Conservation (phyloP, 2,888 invertebrate genomes). For the Acrocera orbiculus region DNA sequence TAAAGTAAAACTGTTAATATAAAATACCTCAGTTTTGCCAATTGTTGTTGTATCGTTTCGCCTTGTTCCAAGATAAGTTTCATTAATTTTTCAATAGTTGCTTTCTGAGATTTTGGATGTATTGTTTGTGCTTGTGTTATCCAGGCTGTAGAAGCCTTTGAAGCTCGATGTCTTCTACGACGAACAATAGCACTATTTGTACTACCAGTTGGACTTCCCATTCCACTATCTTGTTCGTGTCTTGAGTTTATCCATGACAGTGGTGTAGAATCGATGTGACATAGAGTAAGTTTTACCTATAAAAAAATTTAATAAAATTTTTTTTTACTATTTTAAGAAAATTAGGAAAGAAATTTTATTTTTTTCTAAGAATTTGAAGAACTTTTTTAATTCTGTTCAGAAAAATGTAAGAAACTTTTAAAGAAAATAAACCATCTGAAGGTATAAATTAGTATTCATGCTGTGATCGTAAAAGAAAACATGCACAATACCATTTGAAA, state of each 20-base stretch:
- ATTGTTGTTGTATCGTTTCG: constrained; percentile 35
- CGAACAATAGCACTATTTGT: constrained; percentile 26
- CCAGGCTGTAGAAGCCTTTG: constrained; percentile 17
- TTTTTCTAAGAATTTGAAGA: no score
- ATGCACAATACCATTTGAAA: no score
- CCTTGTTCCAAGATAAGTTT: constrained; percentile 41
- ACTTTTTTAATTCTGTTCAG: no score
- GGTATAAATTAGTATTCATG: no score
- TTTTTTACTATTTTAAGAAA: no score
- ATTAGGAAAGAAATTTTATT: no score
- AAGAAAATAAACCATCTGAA: no score
- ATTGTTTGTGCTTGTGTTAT: constrained; percentile 23
- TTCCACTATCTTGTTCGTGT: constrained; percentile 22
- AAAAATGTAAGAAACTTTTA: no score
- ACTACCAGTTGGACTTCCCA: constrained; percentile 29
- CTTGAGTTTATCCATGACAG: constrained; percentile 8
- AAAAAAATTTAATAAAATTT: neutral
- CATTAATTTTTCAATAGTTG: constrained; percentile 34
- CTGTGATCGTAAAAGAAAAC: no score
- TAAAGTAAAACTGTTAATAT: no score
- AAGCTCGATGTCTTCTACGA: constrained; percentile 19
- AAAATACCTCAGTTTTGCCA: constrained; percentile 28
- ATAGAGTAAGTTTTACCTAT: constrained; percentile 24
- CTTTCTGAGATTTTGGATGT: constrained; percentile 24
- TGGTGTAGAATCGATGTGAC: constrained; percentile 17